Evolutionary conservation across 1,140 invertebrate species (phyloP).

Genomic region (Nymphalis io): DNA sequence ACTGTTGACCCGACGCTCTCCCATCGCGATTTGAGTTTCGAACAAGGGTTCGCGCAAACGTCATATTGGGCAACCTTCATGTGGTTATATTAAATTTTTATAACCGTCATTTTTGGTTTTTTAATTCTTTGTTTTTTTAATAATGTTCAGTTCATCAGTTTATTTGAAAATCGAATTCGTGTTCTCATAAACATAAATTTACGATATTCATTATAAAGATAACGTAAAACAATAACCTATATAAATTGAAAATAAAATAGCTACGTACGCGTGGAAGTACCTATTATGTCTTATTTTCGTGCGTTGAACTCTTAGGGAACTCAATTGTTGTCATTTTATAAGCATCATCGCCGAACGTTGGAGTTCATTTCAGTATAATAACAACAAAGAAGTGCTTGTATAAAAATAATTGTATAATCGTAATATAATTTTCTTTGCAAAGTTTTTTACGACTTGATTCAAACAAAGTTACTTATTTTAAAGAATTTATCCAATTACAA

Average conservation of each 20-base stretch:
- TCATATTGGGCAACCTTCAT: constrained; percentile 34
- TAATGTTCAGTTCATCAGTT: no score
- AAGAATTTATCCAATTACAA: not conserved
- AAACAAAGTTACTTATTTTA: not conserved
- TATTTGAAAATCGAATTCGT: not conserved
- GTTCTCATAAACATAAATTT: not conserved
- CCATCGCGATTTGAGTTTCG: constrained; percentile 50
- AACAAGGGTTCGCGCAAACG: constrained; percentile 46
- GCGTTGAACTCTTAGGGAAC: constrained; percentile 26
- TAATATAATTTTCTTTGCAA: constrained; percentile 5
- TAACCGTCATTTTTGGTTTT: no score
- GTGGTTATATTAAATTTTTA: not conserved
- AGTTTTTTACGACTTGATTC: constrained; percentile 7
- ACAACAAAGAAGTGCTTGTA: constrained; percentile 18
- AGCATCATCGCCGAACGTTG: constrained; percentile 12
- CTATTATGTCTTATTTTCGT: constrained; percentile 17
- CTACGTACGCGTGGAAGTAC: not conserved
- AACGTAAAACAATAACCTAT: not conserved
- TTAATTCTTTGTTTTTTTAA: no score
- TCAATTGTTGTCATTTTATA: constrained; percentile 30
- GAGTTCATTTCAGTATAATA: constrained; percentile 7
- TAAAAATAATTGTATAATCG: constrained; percentile 10
- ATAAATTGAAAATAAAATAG: not conserved
- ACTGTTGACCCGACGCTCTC: constrained; percentile 53
- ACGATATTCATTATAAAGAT: no score